Percentiles rank a stretch among this genome's conserved stretches.
These are phyloP conservation scores for Acanthiza pusilla DNA, from an alignment of 2,797 vertebrate species.

Conservation along the genomic window DNA sequence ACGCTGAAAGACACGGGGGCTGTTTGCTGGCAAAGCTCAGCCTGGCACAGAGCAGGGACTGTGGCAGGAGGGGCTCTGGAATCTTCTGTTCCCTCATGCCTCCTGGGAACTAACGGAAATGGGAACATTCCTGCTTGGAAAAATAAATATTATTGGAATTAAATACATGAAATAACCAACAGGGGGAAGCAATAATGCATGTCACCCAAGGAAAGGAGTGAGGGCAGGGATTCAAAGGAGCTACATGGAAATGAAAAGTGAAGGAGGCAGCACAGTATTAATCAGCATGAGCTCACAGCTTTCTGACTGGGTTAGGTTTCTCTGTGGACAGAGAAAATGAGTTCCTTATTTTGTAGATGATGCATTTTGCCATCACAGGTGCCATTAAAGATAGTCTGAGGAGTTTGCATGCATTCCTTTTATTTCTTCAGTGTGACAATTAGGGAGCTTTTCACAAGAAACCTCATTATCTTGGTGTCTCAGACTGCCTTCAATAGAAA, in stretches of 20 bases:
- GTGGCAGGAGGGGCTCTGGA: not conserved
- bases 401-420: not conserved
- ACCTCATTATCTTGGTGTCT: not conserved
- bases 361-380: not conserved
- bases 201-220: not conserved
- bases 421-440: not conserved
- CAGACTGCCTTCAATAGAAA: not conserved
- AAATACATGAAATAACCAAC: not conserved
- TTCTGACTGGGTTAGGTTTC: not conserved
- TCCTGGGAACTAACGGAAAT: slow-evolving; percentile 1
- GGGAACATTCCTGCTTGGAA: not conserved
- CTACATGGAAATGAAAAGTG: not conserved
- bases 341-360: slow-evolving; percentile 10
- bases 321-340: slow-evolving; percentile 10
- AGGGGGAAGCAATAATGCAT: not conserved
- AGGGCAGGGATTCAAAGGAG: not conserved
- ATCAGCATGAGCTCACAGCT: not conserved
- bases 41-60: not conserved
- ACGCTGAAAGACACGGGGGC: not conserved
- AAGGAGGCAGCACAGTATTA: not conserved
- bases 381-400: not conserved
- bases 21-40: not conserved
- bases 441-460: not conserved
- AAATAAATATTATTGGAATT: slow-evolving; percentile 24
- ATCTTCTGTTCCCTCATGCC: not conserved